A percentile compares a stretch with the other conserved stretches of the same genome.
phyloP scores from a whole-genome alignment of 2,113 vertebrate species.

The Felis catus region F.catus_Fca126_mat1.0 CM031419.1:51216501-51217000 shows the following conservation, averaged over 20 bases:
- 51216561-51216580: neutral
- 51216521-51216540: neutral
- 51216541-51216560: neutral
- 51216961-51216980: neutral
- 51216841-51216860: neutral
- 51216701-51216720: neutral
- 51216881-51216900: neutral
- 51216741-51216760: neutral
- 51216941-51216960: neutral
- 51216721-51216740: neutral
- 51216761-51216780: neutral
- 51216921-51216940: neutral
- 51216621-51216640: neutral
- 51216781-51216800: neutral
- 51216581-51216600: neutral
- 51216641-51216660: neutral
- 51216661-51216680: neutral
- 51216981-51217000: neutral
- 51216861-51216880: neutral
- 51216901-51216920: neutral
- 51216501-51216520: neutral
- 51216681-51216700: neutral
- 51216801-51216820: neutral
- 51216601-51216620: neutral
- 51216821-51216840: neutral